phyloP scores from a whole-genome alignment of 2,888 invertebrate genomes.

The Branchipolynoe longqiensis region DNA sequence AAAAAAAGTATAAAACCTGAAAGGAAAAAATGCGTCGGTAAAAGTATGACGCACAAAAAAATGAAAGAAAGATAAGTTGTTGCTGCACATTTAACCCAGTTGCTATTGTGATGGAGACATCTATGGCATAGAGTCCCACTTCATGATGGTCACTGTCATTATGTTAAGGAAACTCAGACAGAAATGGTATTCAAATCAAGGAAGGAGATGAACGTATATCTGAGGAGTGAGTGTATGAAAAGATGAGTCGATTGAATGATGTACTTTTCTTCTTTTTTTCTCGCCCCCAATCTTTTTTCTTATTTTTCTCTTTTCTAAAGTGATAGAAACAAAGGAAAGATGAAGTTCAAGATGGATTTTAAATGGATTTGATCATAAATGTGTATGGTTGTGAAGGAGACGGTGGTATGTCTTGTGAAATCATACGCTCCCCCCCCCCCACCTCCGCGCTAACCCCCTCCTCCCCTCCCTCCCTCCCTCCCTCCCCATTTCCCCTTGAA shows the following conservation, averaged over 20 bases:
- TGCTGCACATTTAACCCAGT: constrained; percentile 48
- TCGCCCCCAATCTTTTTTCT: no score
- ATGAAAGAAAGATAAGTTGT: constrained; percentile 8
- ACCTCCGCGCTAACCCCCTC: no score
- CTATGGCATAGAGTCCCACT: constrained; percentile 12
- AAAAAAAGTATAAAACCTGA: constrained; percentile 37
- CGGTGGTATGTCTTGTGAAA: constrained; percentile 9
- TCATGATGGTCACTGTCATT: background rate
- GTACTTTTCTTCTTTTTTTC: no score
- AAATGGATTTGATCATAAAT: background rate
- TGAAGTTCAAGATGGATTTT: background rate
- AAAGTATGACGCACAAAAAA: background rate
- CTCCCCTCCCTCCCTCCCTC: background rate
- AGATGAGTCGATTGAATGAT: no score
- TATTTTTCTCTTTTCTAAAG: no score
- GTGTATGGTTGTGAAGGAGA: background rate
- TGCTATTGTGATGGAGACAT: constrained; percentile 30
- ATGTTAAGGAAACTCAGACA: constrained; percentile 14
- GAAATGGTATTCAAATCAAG: constrained; percentile 3
- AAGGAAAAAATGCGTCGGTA: constrained; percentile 3
- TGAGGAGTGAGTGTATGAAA: background rate
- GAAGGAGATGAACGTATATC: background rate
- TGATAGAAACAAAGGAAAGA: background rate
- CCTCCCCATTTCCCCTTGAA: background rate
- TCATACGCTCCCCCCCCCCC: background rate